Base-by-base conservation (phyloP, 1,140 invertebrate species). In the Bemisia tabaci region DNA sequence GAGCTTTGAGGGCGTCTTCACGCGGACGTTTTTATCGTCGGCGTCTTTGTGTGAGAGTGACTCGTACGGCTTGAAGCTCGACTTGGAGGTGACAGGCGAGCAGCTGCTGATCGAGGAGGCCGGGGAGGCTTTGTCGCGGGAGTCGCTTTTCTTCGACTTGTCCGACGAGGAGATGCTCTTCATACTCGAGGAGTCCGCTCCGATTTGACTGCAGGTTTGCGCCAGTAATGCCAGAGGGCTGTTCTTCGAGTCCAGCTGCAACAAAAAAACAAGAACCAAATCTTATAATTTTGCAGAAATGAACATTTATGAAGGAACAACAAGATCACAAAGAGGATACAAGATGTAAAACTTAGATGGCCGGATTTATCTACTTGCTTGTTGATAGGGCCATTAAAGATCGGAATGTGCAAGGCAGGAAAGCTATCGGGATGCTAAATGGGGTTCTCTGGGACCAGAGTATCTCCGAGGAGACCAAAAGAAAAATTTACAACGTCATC, bases 201-300 rank as follows among this genome's bases (percentile, higher is more conserved):
- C 95, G 70, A 98, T 98, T 76, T 96, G 95, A 75, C 92, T 95
- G 82, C 96, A 98, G 24, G 95, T 98, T 80, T 98, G 95, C 22
- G 95, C 95, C 75, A 98, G 79, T 59, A 98, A 79, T n/a, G 95
- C 95, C 75, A 98, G 78, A 0, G 96, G 95, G 81, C 94, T 97
- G 79, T 97, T 98, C 80, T 98, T 98, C 65, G 94, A 91, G 76
- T 98, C 95, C 86, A 97, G 85, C 95, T 98, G 85, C 72, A 89
- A 88, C 78, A 81, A 76, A 75, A 76, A 68, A 64, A 65, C 68
- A 33, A 69, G 67, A 39, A 48, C 26, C 12, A 59, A 26, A 60
- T 23, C 22, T 24, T 26, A n/a, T n/a, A n/a, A n/a, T n/a, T n/a
- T n/a, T n/a, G n/a, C n/a, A n/a, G n/a, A n/a, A n/a, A n/a, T n/a